These are phyloP conservation scores for Riparia riparia DNA, from an alignment of 2,113 vertebrate genomes.

Conservation along the genomic window DNA sequence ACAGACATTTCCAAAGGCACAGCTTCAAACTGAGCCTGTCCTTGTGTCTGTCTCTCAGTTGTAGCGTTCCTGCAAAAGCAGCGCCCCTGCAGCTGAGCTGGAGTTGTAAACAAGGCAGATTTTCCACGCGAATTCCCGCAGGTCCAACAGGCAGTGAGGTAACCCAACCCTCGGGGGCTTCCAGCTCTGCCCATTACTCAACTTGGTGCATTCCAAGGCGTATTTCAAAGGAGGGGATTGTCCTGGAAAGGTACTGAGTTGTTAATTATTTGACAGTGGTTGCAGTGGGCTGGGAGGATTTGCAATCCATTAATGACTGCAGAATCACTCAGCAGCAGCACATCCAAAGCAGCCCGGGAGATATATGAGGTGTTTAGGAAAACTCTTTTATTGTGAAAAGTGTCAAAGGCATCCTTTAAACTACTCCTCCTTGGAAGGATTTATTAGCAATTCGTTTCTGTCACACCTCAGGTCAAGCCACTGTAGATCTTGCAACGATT, in stretches of 20 bases:
- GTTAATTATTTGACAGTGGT: neutral
- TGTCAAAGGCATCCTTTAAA: slow-evolving; percentile 17
- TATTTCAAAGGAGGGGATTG: neutral
- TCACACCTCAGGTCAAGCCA: neutral
- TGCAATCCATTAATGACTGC: neutral
- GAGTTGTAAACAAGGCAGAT: neutral
- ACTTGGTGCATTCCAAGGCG: neutral
- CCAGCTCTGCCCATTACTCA: neutral
- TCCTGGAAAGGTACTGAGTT: neutral
- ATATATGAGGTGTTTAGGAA: slow-evolving; percentile 14
- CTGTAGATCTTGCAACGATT: neutral
- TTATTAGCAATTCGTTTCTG: neutral
- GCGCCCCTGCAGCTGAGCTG: neutral
- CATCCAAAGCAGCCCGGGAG: neutral
- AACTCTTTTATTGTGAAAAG: slow-evolving; percentile 7
- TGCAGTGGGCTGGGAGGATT: neutral
- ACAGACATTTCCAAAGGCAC: neutral
- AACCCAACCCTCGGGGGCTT: neutral
- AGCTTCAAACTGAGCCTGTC: neutral
- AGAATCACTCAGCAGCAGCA: slow-evolving; percentile 1
- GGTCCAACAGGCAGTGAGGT: neutral
- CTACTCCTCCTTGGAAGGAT: neutral
- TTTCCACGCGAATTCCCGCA: neutral
- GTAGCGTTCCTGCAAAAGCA: neutral
- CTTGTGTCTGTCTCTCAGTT: neutral